Evolutionary conservation across 2,888 invertebrate species (phyloP), one percentile per base, ranked within the genome.

Genomic region (Tortricodes alternella): DNA sequence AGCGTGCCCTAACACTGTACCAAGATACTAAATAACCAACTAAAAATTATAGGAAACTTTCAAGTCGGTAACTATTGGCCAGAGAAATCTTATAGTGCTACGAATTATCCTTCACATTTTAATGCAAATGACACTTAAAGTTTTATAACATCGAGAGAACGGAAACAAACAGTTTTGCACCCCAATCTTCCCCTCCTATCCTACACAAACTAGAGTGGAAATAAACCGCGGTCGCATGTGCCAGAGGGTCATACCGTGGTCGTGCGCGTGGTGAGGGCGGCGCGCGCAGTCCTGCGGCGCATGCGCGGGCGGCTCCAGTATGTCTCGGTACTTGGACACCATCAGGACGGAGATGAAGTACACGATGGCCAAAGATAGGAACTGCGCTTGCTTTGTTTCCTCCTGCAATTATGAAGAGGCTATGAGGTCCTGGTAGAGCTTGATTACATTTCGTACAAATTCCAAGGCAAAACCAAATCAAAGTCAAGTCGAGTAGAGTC

Each of bases 311-410:
- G 99, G 99, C 89, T 99, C 99, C 76, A 99, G 91, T 68, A 99
- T 99, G 83, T 99, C 99, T 46, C 99, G 94, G 90, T 99, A 99
- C 83, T 99, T 98, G 38, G 99, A 99, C 64, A 99, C 99, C 99
- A 99, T 99, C 79, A 99, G 92, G 68, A 99, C 99, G 23, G 99
- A 99, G 76, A 99, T 97, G 92, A 99, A 99, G 92, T 99, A 99
- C 59, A 99, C 99, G 80, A 99, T 99, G 64, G 99, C 98, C 75
- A 99, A 92, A 11, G 99, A 98, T 68, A 99, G 93, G 92, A 99
- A 99, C 92, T 99, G 99, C 2, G 99, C 99, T 90, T 99, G 99
- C 81, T 99, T 99, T 46, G 98, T 99, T 92, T 99, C 99, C 93
- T 99, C 99, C 99, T 99, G 92, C 29, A 92, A 92, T 29, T 29